phyloP scores from a whole-genome alignment of 2,113 vertebrate genomes.

The Sorex fumeus region DNA sequence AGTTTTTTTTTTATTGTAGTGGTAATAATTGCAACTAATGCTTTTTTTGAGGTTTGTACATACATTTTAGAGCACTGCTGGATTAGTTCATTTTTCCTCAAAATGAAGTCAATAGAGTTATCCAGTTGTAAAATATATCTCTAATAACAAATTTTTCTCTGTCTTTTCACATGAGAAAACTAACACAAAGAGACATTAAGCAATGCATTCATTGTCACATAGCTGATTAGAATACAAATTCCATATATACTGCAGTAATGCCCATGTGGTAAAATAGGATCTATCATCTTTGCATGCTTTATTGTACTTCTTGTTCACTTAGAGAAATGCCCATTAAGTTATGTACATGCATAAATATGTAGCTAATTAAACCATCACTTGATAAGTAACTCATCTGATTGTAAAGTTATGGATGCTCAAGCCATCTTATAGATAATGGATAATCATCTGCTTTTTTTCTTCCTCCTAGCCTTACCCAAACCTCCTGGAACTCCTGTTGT shows the following conservation, averaged over 20 bases:
- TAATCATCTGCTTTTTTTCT: neutral
- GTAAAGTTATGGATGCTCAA: neutral
- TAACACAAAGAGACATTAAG: slow-evolving; percentile 13
- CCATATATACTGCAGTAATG: neutral
- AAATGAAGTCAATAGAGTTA: neutral
- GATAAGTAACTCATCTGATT: neutral
- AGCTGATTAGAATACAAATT: neutral
- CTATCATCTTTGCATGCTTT: neutral
- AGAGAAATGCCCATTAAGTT: neutral
- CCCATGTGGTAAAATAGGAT: neutral
- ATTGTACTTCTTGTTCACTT: neutral
- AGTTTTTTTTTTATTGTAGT: neutral
- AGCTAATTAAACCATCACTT: neutral
- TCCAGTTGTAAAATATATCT: neutral
- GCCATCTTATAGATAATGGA: neutral
- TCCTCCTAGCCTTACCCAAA: slow-evolving; percentile 94
- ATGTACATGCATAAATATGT: neutral
- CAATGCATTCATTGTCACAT: neutral
- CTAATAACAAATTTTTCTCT: neutral
- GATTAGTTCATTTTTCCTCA: slow-evolving; percentile 56
- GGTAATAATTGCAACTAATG: slow-evolving; percentile 14
- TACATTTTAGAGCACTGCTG: slow-evolving; percentile 4
- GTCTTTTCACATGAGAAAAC: slow-evolving; percentile 51
- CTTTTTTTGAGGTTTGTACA: neutral
- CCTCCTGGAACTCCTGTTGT: slow-evolving; percentile 96